Evolutionary conservation across 2,888 invertebrate genomes (phyloP), one percentile per base, ranked within the genome.

Genomic region (Thereva nobilitata): DNA sequence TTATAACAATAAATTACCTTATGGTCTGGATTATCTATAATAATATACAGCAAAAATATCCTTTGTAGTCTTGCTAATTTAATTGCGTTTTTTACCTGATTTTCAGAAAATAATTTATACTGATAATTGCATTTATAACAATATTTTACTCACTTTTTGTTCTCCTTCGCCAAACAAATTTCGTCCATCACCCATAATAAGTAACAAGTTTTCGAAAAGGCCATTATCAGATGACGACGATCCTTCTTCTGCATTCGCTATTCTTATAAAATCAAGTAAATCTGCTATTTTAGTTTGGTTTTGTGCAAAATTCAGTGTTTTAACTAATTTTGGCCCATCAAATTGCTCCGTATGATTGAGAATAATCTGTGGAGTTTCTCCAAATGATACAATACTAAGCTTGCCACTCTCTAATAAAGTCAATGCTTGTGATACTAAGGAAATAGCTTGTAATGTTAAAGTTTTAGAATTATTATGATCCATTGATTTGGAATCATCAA

Each of bases 401-500:
- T 97, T 90, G 1, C 99, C 99, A 64, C 93, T 95, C 83, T 99
- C 98, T 5, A 99, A 83, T 7, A 97, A 86, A 12, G 92, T 92
- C 67, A 99, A 82, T 0, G 98, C 97, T 84, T 89, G 89, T 0
- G 89, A 89, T 8, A 99, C 93, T 34, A 98, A 83, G 0, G 97
- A 93, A 10, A 99, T 85, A 23, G 97, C 95, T 79, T 99, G 96
- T 75, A 97, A 93, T 0, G 98, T 96, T 69, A 98, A 81, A 79
- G 93, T 91, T 77, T 93, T 93, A 52, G 93, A 92, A 75, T 90
- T 88, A 75, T 92, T 93, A 74, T 93, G 92, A n/a, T 89, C 86
- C 94, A 94, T 94, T 3, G 89, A 89, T 75, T 89, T 88, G 0
- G 98, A 98, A 79, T 99, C 97, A 78, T 99, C 99, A 5, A 99